phyloP scores from a whole-genome alignment of 2,888 invertebrate species.

The Diaphora mendica region DNA sequence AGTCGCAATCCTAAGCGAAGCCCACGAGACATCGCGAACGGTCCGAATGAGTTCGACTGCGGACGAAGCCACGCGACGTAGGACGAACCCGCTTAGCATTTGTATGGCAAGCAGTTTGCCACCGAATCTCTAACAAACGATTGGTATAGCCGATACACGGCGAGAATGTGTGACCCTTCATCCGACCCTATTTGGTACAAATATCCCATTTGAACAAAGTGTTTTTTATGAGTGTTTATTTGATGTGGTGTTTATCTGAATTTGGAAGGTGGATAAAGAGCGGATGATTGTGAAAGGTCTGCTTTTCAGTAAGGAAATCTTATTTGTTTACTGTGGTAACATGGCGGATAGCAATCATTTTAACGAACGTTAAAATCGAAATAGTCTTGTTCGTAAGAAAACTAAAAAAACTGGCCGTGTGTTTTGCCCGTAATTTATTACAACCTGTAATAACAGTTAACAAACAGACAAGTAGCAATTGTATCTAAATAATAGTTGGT shows the following conservation, averaged over 20 bases:
- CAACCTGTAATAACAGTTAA: too few species aligned
- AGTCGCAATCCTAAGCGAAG: constrained; percentile 35
- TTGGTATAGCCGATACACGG: constrained; percentile 47
- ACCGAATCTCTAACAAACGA: constrained; percentile 54
- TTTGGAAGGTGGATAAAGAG: constrained; percentile 18
- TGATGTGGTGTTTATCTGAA: constrained; percentile 44
- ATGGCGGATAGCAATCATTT: not conserved
- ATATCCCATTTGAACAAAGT: constrained; percentile 53
- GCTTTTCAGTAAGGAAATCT: not conserved
- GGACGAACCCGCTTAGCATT: constrained; percentile 54
- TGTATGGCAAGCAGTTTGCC: constrained; percentile 59
- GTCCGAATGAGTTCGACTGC: constrained; percentile 30
- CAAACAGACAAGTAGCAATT: too few species aligned
- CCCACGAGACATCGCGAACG: constrained; percentile 49
- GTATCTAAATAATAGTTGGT: too few species aligned
- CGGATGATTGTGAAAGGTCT: constrained; percentile 10
- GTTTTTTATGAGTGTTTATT: constrained; percentile 51
- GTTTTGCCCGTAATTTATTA: too few species aligned
- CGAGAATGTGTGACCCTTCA: constrained; percentile 47
- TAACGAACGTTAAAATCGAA: too few species aligned
- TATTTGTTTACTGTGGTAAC: not conserved
- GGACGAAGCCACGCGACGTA: constrained; percentile 36
- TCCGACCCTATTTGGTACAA: constrained; percentile 41
- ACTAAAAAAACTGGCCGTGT: too few species aligned
- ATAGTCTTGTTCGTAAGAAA: too few species aligned